Base-by-base conservation (phyloP, 2,113 vertebrate genomes). In the Dicaeum eximium region DNA sequence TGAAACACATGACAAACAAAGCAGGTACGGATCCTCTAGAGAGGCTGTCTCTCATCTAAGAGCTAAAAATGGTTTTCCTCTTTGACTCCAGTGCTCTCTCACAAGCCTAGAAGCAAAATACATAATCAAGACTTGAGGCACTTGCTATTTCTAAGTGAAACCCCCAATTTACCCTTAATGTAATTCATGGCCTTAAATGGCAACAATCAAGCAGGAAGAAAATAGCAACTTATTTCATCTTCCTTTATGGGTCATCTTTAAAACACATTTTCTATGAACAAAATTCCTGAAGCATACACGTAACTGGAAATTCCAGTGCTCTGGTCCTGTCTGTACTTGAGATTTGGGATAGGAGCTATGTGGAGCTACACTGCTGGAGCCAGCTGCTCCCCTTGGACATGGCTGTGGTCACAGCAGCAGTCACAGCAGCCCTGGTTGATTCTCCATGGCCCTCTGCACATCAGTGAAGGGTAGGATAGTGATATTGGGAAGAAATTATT, bases 221-320 rank as follows among this genome's bases (percentile, higher is more conserved):
- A 89, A 44, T 70, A 90, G 62, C 66, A 75, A 87, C 45, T 74
- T 65, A 44, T 62, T 62, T 91, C 35, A 79, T 85, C 47, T 89
- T 75, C 91, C 89, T 90, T 87, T 80, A 75, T 58, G 71, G 93
- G 84, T 92, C 93, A 91, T 91, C 91, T 94, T 92, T 84, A 69
- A 85, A 85, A 78, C 66, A 65, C 50, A 67, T 87, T 90, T 93
- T 80, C 71, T 90, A 22, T 7, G 73, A 81, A 69, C 28, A 87
- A 61, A 86, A 92, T 90, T 95, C 89, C 93, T 84, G 3, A 75
- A 92, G 78, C 70, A 42, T 53, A 56, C 91, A 88, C 10, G 33
- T 91, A 95, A 94, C 92, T 90, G 86, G 95, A 91, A 96, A 93
- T 89, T 91, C 94, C 94, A 87, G 89, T 0, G 1, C 78, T 75